Evolutionary conservation across 2,113 vertebrate species (phyloP).

Genomic region (Odontesthes bonariensis): DNA sequence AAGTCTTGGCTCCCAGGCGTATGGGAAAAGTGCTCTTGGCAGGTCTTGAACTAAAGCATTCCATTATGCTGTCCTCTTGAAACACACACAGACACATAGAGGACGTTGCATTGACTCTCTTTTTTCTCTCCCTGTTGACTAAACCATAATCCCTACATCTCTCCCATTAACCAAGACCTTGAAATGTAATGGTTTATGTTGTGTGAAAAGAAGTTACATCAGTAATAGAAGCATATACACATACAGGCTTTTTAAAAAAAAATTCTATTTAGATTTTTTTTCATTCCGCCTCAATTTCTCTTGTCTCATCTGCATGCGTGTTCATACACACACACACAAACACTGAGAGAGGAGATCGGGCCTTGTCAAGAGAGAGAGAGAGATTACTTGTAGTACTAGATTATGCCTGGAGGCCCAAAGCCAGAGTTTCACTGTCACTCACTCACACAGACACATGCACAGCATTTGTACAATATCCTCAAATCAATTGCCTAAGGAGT

Average conservation of each 20-base stretch:
- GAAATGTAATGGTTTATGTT: constrained; percentile 8
- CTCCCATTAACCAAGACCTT: constrained; percentile 9
- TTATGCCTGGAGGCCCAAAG: constrained; percentile 42
- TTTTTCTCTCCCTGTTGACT: constrained; percentile 15
- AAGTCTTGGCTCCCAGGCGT: constrained; percentile 81
- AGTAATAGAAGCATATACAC: background rate
- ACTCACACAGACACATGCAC: constrained; percentile 28
- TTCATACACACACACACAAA: background rate
- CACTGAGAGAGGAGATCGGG: constrained; percentile 17
- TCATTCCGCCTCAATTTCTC: background rate
- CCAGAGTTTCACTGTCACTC: constrained; percentile 59
- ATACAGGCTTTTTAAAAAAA: background rate
- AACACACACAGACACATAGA: constrained; percentile 55
- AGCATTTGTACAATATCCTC: constrained; percentile 40
- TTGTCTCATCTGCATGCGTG: background rate
- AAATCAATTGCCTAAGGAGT: constrained; percentile 57
- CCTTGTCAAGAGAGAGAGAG: constrained; percentile 45
- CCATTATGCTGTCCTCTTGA: constrained; percentile 78
- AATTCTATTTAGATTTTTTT: background rate
- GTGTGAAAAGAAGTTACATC: background rate
- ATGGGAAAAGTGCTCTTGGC: constrained; percentile 86
- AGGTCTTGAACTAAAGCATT: constrained; percentile 74
- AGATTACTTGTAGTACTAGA: constrained; percentile 60
- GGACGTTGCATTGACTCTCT: constrained; percentile 33
- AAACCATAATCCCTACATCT: constrained; percentile 9